Evolutionary conservation across 2,113 vertebrate genomes (phyloP), one percentile per base, ranked within the genome.

Genomic region (Melanerpes aurifrons): DNA sequence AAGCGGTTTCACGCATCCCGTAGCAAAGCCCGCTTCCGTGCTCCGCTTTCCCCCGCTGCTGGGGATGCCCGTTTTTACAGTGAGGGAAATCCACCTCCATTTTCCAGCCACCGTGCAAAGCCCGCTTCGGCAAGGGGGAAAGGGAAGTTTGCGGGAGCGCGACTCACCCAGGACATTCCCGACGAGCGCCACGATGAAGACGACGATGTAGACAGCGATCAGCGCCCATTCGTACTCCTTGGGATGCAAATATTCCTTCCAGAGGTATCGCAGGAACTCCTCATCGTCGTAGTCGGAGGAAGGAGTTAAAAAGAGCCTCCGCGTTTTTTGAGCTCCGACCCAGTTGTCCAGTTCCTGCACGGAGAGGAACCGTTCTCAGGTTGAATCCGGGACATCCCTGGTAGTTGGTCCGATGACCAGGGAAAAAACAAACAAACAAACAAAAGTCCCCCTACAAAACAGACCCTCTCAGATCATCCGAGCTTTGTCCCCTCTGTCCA

Each of bases 161-260:
- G 85, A 98, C 99, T 98, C 97, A 99, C 99, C 99, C 67, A 99
- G 97, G 43, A 99, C 97, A 92, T 99, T 99, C 91, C 99, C 99
- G 25, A 99, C 92, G 64, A 99, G 98, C 62, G 99, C 99, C 48
- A 99, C 98, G 64, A 99, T 97, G 95, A 99, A 99, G 7, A 99
- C 99, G 40, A 99, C 91, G 77, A 99, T 99, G 95, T 99, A 99
- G 68, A 98, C 99, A 28, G 98, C 98, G 54, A 99, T 99, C 50
- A 99, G 97, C 37, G 98, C 98, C 99, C 99, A 99, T 94, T 99
- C 99, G 50, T 99, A 99, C 91, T 99, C 98, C 78, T 99, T 99
- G 11, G 99, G 99, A 85, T 98, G 98, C 29, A 99, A 96, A 94
- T 99, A 99, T 86, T 99, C 99, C 78, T 97, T 98, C 99, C 99